Percentiles rank a stretch among this genome's conserved stretches.
phyloP scores from a whole-genome alignment of 2,797 vertebrate species.

The Sparus aurata region DNA sequence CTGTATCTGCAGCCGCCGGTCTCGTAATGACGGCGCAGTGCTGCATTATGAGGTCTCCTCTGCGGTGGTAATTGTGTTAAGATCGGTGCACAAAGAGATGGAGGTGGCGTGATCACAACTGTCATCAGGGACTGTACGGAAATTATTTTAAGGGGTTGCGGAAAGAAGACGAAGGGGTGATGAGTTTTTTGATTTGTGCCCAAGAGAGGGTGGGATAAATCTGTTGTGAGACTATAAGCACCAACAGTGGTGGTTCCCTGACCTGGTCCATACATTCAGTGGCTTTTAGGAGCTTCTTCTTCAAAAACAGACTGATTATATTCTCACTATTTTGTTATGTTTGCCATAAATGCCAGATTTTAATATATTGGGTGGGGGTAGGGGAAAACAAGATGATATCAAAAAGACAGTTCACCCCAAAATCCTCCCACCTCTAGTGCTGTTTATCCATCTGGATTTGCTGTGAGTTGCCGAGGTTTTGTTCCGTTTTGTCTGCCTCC shows the following conservation, averaged over 20 bases:
- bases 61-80: constrained; percentile 38
- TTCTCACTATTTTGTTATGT: not conserved
- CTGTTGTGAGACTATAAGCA: not conserved
- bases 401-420: too few species aligned
- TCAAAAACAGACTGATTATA: not conserved
- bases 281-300: constrained; percentile 8
- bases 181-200: constrained; percentile 10
- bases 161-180: not conserved
- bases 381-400: not conserved
- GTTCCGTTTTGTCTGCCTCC: too few species aligned
- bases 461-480: too few species aligned
- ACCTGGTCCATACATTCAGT: not conserved
- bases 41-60: constrained; percentile 44
- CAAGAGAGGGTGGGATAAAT: not conserved
- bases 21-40: constrained; percentile 30
- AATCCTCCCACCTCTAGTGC: too few species aligned
- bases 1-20: constrained; percentile 75
- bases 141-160: constrained; percentile 4
- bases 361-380: not conserved
- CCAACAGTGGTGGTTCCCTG: not conserved
- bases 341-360: not conserved
- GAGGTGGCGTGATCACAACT: constrained; percentile 64
- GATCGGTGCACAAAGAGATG: constrained; percentile 26
- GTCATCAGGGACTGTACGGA: constrained; percentile 66
- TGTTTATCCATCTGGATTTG: too few species aligned